Base-by-base conservation (phyloP, 1,140 invertebrate species). In the Camponotus floridanus region DNA sequence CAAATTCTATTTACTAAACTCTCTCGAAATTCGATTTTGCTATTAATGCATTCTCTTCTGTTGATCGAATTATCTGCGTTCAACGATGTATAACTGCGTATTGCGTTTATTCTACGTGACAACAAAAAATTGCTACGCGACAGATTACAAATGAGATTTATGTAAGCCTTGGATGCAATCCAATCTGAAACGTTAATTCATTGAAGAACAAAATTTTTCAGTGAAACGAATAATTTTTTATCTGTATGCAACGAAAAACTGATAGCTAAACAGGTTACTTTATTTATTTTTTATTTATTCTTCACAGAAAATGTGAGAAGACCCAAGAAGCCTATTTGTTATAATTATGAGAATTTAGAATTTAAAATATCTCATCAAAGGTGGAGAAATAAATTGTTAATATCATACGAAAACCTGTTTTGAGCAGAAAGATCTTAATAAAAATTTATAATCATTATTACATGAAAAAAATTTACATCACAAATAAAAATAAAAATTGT, bases 111-210 rank as follows among this genome's bases (percentile, higher is more conserved):
- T 76, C 45, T 21, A 31, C 36, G 26, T 81, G 67, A 33, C 62
- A 55, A 64, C 15, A 2, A 62, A 80, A 73, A 88, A 86, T 78
- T 42, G 21, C 11, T 51, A 74, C 71, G 59, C 39, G 36, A 26
- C 67, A 42, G 76, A 59, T 71, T 67, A 61, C 33, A 73, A 87
- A 71, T 87, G 81, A 62, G 55, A 87, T 83, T 87, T 76, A 67
- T 33, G 74, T 68, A 83, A 81, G n/a, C 18, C 26, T 9, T 48
- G 57, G 26, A 33, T 31, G 65, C 81, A 78, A 85, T 65, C 33
- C 13, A 42, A 61, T 67, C 6, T 62, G 11, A 26, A 51, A 78
- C 18, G 36, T 11, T 18, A 76, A 11, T 79, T 33, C 6, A 39
- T 39, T 21, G 26, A 48, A 71, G n/a, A 57, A 70, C 64, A 78